Evolutionary conservation across 2,888 invertebrate species (phyloP), one percentile per base, ranked within the genome.

Genomic region (Acheta domesticus): DNA sequence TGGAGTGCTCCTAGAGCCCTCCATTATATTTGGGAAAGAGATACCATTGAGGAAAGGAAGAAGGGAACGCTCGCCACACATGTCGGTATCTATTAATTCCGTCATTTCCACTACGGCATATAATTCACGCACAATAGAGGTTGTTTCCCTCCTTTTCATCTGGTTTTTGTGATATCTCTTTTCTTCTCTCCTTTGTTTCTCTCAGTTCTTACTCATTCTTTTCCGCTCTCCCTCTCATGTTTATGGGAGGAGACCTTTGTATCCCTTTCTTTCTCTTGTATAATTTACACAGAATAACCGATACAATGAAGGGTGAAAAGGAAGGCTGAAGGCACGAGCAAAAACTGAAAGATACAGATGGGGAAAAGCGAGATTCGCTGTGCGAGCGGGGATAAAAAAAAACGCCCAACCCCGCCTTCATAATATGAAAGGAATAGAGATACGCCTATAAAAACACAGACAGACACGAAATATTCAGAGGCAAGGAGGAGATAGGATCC

Each of bases 51-150:
- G 62, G 16, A 62, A 14, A 5, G 14, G 62, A n/a, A 62, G 62
- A 16, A 62, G 62, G 62, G 16, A 12, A 62, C n/a, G n/a, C 62
- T 12, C 62, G 4, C 62, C 76, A 76, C 36, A 36, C 36, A n/a
- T n/a, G 76, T 48, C 76, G 76, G 21, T 76, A 76, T 76, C 76
- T 76, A 76, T 76, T 76, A 76, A 76, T 76, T 76, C 49, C 48
- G 49, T 36, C 76, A 48, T 76, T 76, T 76, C 48, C 76, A 76
- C 48, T 76, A 76, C 36, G n/a, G 76, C 23, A 76, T 48, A 76
- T 76, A 76, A 76, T 76, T 76, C 76, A 76, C 48, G 49, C 49
- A 76, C 76, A 76, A 76, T 48, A 76, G 76, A 76, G 76, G 48
- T 76, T 76, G 62, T 16, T 62, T 62, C 62, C 62, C 62, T 76